Conservation (phyloP, 2,113 vertebrate genomes). For the Meles meles region DNA sequence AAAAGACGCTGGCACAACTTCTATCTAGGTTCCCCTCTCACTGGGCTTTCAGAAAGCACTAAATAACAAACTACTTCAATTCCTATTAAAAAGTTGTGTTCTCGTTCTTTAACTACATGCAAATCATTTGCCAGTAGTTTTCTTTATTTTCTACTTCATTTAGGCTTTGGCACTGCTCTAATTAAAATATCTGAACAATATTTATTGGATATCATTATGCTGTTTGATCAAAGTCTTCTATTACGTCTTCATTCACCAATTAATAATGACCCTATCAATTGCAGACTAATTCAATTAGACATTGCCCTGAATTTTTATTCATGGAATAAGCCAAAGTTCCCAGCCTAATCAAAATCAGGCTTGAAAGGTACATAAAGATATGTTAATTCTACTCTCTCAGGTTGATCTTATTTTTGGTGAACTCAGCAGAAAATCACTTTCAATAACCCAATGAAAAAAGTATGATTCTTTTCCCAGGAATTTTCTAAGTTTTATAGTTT, state of each 20-base stretch:
- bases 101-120: background rate
- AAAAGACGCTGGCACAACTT: background rate
- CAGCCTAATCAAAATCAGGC: constrained; percentile 70
- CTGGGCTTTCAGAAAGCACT: background rate
- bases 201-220: background rate
- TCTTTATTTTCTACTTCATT: constrained; percentile 19
- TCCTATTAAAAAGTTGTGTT: background rate
- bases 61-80: background rate
- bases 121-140: background rate
- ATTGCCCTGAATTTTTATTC: constrained; percentile 57
- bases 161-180: background rate
- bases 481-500: constrained; percentile 1
- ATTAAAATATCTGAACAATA: background rate
- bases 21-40: background rate
- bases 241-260: constrained; percentile 59
- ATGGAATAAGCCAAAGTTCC: constrained; percentile 50
- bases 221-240: constrained; percentile 74
- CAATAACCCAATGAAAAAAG: constrained; percentile 14
- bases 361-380: constrained; percentile 63
- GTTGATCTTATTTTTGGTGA: constrained; percentile 62
- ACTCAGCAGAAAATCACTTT: constrained; percentile 66
- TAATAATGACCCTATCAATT: constrained; percentile 74
- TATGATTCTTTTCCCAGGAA: background rate
- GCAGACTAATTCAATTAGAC: constrained; percentile 68
- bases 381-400: constrained; percentile 63